Percentiles rank a stretch among this genome's conserved stretches.
Evolutionary conservation across 2,888 invertebrate genomes (phyloP).

Genomic region (Lycia hirtaria): DNA sequence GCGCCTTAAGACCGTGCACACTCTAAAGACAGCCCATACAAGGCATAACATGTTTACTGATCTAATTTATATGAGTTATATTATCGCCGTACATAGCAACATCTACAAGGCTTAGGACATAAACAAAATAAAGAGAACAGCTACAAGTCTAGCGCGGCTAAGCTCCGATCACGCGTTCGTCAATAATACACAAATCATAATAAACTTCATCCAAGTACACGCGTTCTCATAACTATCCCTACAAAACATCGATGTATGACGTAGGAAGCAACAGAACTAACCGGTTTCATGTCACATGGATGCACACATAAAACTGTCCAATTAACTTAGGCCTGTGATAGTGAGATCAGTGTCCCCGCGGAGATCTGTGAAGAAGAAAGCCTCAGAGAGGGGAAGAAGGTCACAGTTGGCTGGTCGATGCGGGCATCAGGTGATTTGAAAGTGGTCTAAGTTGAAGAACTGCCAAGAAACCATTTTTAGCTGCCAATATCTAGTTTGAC

Average conservation of each 20-base stretch:
- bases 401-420: slow-evolving; percentile 65
- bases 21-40: slow-evolving; percentile 17
- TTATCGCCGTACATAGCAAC: slow-evolving; percentile 32
- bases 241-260: slow-evolving; percentile 74
- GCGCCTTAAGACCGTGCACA: not conserved
- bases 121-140: slow-evolving; percentile 65
- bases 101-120: slow-evolving; percentile 54
- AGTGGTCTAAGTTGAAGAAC: slow-evolving; percentile 68
- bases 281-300: slow-evolving; percentile 78
- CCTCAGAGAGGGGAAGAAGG: slow-evolving; percentile 56
- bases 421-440: slow-evolving; percentile 75
- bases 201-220: slow-evolving; percentile 65
- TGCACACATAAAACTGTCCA: slow-evolving; percentile 74
- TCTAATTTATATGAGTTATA: slow-evolving; percentile 27
- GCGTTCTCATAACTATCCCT: slow-evolving; percentile 64
- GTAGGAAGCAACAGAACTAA: slow-evolving; percentile 76
- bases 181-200: slow-evolving; percentile 78
- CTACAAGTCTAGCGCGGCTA: slow-evolving; percentile 60
- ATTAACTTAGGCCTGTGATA: slow-evolving; percentile 77
- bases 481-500: slow-evolving; percentile 29
- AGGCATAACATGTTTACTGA: slow-evolving; percentile 17
- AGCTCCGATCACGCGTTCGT: slow-evolving; percentile 71
- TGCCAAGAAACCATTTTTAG: slow-evolving; percentile 71
- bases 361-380: slow-evolving; percentile 51
- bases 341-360: slow-evolving; percentile 65